A percentile compares a stretch with the other conserved stretches of the same genome.
Evolutionary conservation across 1,140 invertebrate genomes (phyloP).

Genomic region (Leptestheria dahalacensis): DNA sequence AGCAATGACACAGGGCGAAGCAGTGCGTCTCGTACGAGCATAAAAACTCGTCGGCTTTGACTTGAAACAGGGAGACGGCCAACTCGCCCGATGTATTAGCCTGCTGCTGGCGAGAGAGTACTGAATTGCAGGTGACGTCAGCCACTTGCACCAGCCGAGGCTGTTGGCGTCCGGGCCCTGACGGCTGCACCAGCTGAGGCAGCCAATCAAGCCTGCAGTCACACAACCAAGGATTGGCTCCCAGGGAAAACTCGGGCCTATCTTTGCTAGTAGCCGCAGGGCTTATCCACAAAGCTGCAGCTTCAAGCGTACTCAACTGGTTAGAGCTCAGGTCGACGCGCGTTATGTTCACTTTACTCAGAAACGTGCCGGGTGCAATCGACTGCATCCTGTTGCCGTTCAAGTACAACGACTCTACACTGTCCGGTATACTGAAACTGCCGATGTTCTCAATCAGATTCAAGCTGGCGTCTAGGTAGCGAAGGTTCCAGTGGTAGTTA

Average conservation of each 20-base stretch:
- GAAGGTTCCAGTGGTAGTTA: slow-evolving; percentile 31
- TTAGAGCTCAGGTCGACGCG: slow-evolving; percentile 83
- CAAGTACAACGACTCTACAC: slow-evolving; percentile 69
- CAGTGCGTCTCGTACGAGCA: slow-evolving; percentile 84
- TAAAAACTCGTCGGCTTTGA: slow-evolving; percentile 63
- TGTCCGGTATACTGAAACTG: slow-evolving; percentile 68
- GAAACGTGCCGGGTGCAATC: slow-evolving; percentile 67
- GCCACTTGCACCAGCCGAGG: slow-evolving; percentile 72
- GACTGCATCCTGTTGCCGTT: slow-evolving; percentile 72
- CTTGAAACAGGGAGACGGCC: slow-evolving; percentile 35
- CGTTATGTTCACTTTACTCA: slow-evolving; percentile 63
- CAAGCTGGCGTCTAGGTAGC: slow-evolving; percentile 63
- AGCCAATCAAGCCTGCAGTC: slow-evolving; percentile 88
- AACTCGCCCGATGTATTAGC: slow-evolving; percentile 2
- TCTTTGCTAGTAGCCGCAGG: slow-evolving; percentile 40
- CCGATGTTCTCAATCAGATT: slow-evolving; percentile 66
- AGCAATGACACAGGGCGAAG: slow-evolving; percentile 82
- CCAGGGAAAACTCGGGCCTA: slow-evolving; percentile 67
- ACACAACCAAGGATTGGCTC: slow-evolving; percentile 77
- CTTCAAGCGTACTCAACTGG: slow-evolving; percentile 59
- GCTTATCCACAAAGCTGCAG: slow-evolving; percentile 58
- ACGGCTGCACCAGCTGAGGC: slow-evolving; percentile 54
- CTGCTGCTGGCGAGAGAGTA: neutral
- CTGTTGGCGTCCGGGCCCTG: slow-evolving; percentile 49
- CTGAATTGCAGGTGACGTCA: slow-evolving; percentile 36